phyloP scores from a whole-genome alignment of 2,797 vertebrate species.

The Falco naumanni region DNA sequence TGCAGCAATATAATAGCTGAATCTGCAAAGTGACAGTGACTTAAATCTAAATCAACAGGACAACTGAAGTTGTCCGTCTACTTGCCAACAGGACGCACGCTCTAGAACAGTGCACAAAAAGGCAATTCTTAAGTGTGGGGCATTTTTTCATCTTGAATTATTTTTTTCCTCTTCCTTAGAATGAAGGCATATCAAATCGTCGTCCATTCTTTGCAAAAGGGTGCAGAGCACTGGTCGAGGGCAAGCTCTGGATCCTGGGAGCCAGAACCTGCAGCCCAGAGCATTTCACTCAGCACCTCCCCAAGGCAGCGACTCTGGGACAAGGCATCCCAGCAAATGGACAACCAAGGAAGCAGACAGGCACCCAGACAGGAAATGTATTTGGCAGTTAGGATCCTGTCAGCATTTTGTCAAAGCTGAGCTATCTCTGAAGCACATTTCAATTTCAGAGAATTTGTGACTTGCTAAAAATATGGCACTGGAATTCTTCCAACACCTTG shows the following conservation, averaged over 20 bases:
- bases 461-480: background rate
- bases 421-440: background rate
- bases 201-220: background rate
- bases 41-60: background rate
- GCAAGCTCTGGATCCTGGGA: background rate
- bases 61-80: background rate
- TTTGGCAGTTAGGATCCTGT: background rate
- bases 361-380: background rate
- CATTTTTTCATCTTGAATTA: background rate
- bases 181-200: background rate
- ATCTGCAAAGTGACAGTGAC: background rate
- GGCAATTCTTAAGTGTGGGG: background rate
- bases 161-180: background rate
- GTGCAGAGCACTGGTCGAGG: background rate
- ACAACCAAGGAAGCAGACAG: background rate
- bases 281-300: background rate
- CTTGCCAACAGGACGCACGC: background rate
- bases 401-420: background rate
- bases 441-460: background rate
- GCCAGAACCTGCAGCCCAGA: background rate
- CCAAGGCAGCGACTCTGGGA: rapidly evolving
- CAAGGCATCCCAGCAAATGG: background rate
- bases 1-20: background rate
- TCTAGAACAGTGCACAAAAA: background rate
- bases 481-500: background rate